Conservation (phyloP, 2,888 invertebrate genomes). For the Ornithoptera alexandrae region DNA sequence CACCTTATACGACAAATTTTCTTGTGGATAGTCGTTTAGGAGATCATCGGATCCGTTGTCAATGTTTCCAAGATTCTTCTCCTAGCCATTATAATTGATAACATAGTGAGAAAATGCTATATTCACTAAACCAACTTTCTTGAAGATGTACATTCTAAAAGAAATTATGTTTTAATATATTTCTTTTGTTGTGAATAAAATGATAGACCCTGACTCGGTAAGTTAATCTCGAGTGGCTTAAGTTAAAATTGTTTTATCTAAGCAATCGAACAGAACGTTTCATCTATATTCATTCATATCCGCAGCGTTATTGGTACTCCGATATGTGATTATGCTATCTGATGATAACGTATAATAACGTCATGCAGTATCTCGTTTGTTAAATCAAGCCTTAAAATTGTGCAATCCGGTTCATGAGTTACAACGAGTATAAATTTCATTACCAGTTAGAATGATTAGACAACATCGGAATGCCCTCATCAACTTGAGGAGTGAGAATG, state of each 20-base stretch:
- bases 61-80: no score
- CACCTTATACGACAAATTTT: no score
- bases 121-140: no score
- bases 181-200: not conserved
- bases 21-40: no score
- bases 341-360: not conserved
- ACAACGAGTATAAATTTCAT: not conserved
- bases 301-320: not conserved
- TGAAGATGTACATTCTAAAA: no score
- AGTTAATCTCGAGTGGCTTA: not conserved
- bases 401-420: not conserved
- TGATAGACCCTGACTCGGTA: not conserved
- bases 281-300: constrained; percentile 5
- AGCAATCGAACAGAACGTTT: not conserved
- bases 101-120: no score
- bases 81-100: no score
- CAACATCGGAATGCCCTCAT: no score
- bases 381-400: constrained; percentile 3
- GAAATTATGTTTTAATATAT: not conserved
- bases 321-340: constrained; percentile 1
- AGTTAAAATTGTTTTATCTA: not conserved
- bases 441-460: no score
- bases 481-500: no score
- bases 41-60: no score
- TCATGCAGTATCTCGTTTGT: not conserved